Conservation (phyloP, 2,113 vertebrate genomes). For the Zosterops lateralis region DNA sequence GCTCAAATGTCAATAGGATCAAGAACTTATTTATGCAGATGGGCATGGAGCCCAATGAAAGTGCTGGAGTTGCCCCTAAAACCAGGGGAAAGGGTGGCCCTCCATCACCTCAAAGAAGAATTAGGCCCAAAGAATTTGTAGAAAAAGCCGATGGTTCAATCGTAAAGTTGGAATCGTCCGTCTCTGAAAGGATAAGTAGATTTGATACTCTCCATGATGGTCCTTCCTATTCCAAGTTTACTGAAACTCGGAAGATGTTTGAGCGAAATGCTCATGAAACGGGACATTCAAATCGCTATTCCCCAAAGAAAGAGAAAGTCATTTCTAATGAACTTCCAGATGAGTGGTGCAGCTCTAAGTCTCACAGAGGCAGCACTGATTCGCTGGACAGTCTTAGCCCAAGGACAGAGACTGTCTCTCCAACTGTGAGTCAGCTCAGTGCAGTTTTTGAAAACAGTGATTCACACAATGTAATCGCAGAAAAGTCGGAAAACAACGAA, state of each 20-base stretch:
- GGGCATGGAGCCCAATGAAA: slow-evolving; percentile 85
- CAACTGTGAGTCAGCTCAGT: slow-evolving; percentile 95
- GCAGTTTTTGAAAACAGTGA: slow-evolving; percentile 93
- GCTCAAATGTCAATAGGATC: slow-evolving; percentile 95
- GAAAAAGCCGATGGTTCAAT: slow-evolving; percentile 88
- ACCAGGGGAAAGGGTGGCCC: slow-evolving; percentile 73
- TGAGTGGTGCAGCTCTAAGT: slow-evolving; percentile 86
- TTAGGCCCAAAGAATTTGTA: slow-evolving; percentile 87
- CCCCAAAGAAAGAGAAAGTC: slow-evolving; percentile 84
- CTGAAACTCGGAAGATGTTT: slow-evolving; percentile 92
- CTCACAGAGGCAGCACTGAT: slow-evolving; percentile 91
- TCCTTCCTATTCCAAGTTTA: slow-evolving; percentile 87
- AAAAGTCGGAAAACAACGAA: slow-evolving; percentile 73
- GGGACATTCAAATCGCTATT: slow-evolving; percentile 84
- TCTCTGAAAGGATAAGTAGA: slow-evolving; percentile 83
- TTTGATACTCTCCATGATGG: slow-evolving; percentile 79
- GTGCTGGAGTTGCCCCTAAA: slow-evolving; percentile 64
- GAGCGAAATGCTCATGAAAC: slow-evolving; percentile 85
- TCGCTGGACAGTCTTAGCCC: slow-evolving; percentile 95
- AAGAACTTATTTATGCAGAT: slow-evolving; percentile 99
- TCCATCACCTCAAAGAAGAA: slow-evolving; percentile 82
- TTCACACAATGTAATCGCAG: slow-evolving; percentile 59
- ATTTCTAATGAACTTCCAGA: slow-evolving; percentile 84
- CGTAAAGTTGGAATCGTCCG: slow-evolving; percentile 83
- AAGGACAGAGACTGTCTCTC: slow-evolving; percentile 90